Evolutionary conservation across 2,888 invertebrate genomes (phyloP).

Genomic region (Volucella bombylans): DNA sequence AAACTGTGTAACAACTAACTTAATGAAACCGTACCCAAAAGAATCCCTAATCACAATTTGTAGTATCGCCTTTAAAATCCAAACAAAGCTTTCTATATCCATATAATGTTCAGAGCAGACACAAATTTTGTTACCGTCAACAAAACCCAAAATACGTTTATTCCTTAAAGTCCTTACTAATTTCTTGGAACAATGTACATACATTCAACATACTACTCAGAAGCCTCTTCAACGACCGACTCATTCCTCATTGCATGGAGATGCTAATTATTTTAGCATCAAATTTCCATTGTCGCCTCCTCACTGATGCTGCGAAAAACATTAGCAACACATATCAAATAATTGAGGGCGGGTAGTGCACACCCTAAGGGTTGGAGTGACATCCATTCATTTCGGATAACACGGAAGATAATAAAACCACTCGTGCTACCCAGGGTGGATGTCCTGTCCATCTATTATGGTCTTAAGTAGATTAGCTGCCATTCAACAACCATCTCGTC

Average conservation of each 20-base stretch:
- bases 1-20: too few species aligned
- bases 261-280: slow-evolving; percentile 48
- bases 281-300: slow-evolving; percentile 31
- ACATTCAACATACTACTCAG: not conserved
- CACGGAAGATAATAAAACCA: slow-evolving; percentile 15
- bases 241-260: not conserved
- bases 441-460: slow-evolving; percentile 12
- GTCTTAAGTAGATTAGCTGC: slow-evolving; percentile 48
- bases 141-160: not conserved
- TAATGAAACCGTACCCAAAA: too few species aligned
- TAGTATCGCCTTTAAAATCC: too few species aligned
- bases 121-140: not conserved
- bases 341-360: not conserved
- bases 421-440: not conserved
- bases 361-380: not conserved
- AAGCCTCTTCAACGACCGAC: slow-evolving; percentile 1
- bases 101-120: too few species aligned
- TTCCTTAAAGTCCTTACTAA: not conserved
- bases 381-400: slow-evolving; percentile 14
- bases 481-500: slow-evolving; percentile 28
- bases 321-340: slow-evolving; percentile 19
- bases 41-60: too few species aligned
- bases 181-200: not conserved
- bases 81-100: too few species aligned
- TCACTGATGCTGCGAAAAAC: slow-evolving; percentile 11